Evolutionary conservation across 2,888 invertebrate genomes (phyloP), one percentile per base, ranked within the genome.

Genomic region (Tachystola acroxantha): DNA sequence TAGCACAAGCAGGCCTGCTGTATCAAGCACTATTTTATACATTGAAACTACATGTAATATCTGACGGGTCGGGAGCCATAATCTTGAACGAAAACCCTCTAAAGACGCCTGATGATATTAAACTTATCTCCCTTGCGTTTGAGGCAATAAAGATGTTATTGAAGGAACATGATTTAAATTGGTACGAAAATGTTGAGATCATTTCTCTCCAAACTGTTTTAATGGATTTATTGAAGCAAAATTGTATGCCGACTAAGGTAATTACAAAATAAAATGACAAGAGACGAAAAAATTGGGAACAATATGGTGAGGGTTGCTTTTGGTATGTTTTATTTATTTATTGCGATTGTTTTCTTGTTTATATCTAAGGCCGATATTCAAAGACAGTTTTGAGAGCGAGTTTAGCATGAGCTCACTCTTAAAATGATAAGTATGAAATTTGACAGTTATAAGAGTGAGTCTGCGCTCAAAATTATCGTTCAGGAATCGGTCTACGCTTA

Each of bases 181-280:
- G 68, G 64, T 59, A 68, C 27, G 64, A 67, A 30, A 65, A 53
- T 29, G 39, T 57, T 2, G 68, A 68, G 36, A 58, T 68, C 1
- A 43, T 62, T 2, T 50, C 50, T 24, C 46, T 66, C n/a, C 65
- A 66, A 45, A 54, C 53, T 27, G 46, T 45, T 25, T 39, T 65
- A 10, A 48, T 65, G 41, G 58, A 65, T 48, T 46, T 68, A 12
- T 38, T 68, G 33, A 59, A 55, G 31, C 52, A 51, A 29, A 47
- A 49, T 36, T 39, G 45, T 16, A 40, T 65, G 35, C 51, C 58
- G n/a, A 42, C 43, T 2, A 57, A 59, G 48, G 65, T 66, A 39
- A 46, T 50, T 12, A n/a, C n/a, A n/a, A n/a, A n/a, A n/a, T n/a
- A n/a, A n/a, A n/a, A n/a, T n/a, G n/a, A 16, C 16, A 16, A 3